Conservation (phyloP, 2,888 invertebrate species). For the Drosophila lacicola region DNA sequence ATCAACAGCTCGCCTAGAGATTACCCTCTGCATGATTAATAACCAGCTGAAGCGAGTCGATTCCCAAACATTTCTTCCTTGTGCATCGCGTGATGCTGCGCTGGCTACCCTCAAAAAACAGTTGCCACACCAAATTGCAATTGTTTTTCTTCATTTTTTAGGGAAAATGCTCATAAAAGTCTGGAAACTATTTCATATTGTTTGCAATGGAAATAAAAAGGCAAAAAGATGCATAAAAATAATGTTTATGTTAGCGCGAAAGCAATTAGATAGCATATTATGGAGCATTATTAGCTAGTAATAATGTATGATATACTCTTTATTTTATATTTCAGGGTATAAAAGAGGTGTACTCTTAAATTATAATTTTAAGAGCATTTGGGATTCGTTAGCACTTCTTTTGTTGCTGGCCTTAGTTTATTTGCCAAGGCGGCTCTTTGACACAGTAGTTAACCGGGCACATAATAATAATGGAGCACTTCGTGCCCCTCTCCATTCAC, state of each 20-base stretch:
- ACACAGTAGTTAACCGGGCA: constrained; percentile 76
- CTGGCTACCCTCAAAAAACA: constrained; percentile 34
- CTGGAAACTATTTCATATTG: background rate
- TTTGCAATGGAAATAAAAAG: background rate
- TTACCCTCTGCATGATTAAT: constrained; percentile 66
- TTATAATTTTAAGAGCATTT: constrained; percentile 41
- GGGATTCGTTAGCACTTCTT: constrained; percentile 14
- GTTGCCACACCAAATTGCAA: constrained; percentile 57
- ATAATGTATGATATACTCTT: too few relatives aligned
- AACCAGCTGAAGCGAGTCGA: constrained; percentile 32
- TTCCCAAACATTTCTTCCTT: constrained; percentile 37
- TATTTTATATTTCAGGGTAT: too few relatives aligned
- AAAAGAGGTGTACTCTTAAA: background rate
- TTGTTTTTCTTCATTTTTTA: constrained; percentile 32
- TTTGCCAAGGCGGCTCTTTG: constrained; percentile 76
- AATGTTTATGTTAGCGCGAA: too few relatives aligned
- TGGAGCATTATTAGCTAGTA: too few relatives aligned
- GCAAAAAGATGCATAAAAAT: too few relatives aligned
- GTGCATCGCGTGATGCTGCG: constrained; percentile 62
- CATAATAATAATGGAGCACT: constrained; percentile 73
- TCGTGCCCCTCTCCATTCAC: constrained; percentile 37
- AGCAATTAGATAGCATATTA: too few relatives aligned
- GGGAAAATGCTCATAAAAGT: background rate
- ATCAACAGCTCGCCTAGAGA: constrained; percentile 62
- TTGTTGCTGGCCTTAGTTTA: constrained; percentile 57